These are phyloP conservation scores for Megaustenia siamemsis DNA, from an alignment of 2,888 invertebrate species.

Conservation along the genomic window DNA sequence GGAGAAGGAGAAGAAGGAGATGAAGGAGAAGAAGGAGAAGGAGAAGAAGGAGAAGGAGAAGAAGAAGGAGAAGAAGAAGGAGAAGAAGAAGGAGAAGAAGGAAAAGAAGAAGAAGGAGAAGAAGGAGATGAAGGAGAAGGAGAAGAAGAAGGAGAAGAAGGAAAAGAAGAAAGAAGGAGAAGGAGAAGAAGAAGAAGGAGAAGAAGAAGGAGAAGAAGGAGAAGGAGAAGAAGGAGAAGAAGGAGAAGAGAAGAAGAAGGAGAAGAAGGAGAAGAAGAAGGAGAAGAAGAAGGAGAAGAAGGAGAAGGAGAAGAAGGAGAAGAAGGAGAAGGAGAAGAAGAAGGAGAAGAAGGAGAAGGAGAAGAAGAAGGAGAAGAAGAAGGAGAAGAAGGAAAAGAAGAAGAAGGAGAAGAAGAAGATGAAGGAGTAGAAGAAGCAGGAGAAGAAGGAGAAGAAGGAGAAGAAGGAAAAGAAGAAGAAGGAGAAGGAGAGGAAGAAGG, in stretches of 20 bases:
- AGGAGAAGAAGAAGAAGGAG: neutral
- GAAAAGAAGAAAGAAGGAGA: slow-evolving; percentile 19
- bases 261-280: neutral
- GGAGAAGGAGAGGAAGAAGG: neutral
- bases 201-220: neutral
- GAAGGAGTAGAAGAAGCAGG: neutral
- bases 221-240: neutral
- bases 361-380: slow-evolving; percentile 3
- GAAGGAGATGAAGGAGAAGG: no score
- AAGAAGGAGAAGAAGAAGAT: slow-evolving; percentile 6
- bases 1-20: no score
- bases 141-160: neutral
- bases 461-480: neutral
- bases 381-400: slow-evolving; percentile 2
- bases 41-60: slow-evolving; percentile 7
- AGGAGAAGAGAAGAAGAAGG: neutral
- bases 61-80: neutral
- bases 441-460: neutral
- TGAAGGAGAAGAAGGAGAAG: no score
- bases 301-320: slow-evolving; percentile 7
- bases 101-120: neutral
- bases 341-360: neutral
- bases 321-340: neutral
- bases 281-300: slow-evolving; percentile 1
- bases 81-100: neutral